Conservation (phyloP, 2,113 vertebrate genomes). For the Pandion haliaetus region DNA sequence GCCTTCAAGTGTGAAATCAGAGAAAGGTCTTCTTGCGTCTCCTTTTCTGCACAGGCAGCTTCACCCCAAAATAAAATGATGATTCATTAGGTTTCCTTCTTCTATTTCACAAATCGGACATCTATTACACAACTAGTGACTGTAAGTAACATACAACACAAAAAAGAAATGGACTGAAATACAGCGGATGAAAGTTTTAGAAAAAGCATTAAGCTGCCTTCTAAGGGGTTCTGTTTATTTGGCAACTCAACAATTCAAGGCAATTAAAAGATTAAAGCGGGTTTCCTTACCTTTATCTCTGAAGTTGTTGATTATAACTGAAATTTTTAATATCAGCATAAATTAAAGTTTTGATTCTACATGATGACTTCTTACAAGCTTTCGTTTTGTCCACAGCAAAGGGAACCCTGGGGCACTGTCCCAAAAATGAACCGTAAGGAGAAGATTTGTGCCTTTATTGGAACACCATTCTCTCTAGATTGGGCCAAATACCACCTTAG, state of each 20-base stretch:
- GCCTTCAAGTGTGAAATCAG: background rate
- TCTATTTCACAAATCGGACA: background rate
- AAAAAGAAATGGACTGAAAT: background rate
- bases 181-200: background rate
- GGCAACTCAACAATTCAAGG: background rate
- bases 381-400: background rate
- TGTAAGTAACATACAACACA: background rate
- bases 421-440: background rate
- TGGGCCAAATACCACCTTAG: background rate
- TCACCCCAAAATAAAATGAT: background rate
- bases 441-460: background rate
- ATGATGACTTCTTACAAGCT: background rate
- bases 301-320: background rate
- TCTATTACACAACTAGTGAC: background rate
- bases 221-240: background rate
- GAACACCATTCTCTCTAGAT: background rate
- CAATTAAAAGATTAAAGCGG: background rate
- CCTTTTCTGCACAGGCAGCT: background rate
- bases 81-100: background rate
- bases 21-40: background rate
- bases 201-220: background rate
- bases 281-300: background rate
- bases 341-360: background rate
- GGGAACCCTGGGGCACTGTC: background rate
- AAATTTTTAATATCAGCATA: background rate